Percentiles rank a stretch among this genome's conserved stretches.
Conservation (phyloP, 2,797 vertebrate genomes). For the Petrocephalus sullivani region DNA sequence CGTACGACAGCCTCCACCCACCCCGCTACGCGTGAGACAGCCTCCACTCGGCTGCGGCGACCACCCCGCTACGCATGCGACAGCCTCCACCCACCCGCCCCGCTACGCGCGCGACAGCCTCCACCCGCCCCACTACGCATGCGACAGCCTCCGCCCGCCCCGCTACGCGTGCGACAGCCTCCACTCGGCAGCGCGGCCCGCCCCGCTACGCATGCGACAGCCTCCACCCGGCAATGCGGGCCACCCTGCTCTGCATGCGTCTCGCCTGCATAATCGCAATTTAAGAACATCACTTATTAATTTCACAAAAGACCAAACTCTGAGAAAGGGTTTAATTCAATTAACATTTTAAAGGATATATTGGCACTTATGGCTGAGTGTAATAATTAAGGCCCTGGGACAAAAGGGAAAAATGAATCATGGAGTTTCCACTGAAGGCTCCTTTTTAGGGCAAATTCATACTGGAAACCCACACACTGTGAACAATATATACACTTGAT, state of each 20-base stretch:
- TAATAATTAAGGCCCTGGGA: conserved; percentile 3
- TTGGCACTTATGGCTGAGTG: conserved; percentile 12
- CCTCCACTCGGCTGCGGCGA: too few relatives aligned
- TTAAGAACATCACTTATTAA: conserved; percentile 35
- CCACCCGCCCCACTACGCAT: too few relatives aligned
- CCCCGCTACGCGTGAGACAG: too few relatives aligned
- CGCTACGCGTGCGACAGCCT: too few relatives aligned
- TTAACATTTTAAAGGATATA: conserved; percentile 33
- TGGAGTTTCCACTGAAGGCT: neutral
- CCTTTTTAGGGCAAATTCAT: neutral
- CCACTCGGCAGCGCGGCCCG: neutral
- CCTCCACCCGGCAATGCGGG: conserved; percentile 30
- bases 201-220: neutral
- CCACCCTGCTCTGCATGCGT: conserved; percentile 15
- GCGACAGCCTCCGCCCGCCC: too few relatives aligned
- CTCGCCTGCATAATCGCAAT: conserved; percentile 36
- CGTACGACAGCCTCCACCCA: too few relatives aligned
- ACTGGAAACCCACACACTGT: neutral
- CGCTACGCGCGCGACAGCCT: too few relatives aligned
- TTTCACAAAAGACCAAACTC: conserved; percentile 29
- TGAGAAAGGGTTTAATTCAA: conserved; percentile 37
- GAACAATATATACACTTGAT: neutral
- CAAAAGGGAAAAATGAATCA: neutral
- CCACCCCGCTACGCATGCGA: too few relatives aligned
- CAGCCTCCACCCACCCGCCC: too few relatives aligned